Conservation (phyloP, 2,797 vertebrate species). For the Threskiornis aethiopicus region DNA sequence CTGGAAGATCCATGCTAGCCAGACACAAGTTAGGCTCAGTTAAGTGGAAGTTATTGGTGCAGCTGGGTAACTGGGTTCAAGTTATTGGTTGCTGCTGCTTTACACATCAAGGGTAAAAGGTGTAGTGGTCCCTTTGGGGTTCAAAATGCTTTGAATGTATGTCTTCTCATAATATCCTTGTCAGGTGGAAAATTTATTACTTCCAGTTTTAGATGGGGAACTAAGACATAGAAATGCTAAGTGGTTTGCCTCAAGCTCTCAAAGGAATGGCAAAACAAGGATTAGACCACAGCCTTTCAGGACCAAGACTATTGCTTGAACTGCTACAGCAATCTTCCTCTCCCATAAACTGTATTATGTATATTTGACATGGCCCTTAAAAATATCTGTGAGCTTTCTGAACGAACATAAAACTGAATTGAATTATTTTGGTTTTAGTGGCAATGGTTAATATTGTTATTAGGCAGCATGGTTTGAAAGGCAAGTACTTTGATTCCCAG, state of each 20-base stretch:
- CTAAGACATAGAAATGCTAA: neutral
- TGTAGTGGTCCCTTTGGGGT: neutral
- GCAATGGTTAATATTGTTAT: neutral
- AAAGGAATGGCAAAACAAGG: neutral
- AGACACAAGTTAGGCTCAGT: neutral
- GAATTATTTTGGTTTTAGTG: neutral
- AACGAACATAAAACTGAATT: neutral
- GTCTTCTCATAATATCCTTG: neutral
- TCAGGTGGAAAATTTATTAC: neutral
- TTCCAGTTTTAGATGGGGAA: neutral
- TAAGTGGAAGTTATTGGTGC: neutral
- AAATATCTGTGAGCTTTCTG: neutral
- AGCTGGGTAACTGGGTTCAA: neutral
- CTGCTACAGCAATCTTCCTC: neutral
- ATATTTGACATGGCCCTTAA: neutral
- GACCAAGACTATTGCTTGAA: neutral
- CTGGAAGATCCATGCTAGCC: neutral
- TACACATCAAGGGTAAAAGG: neutral
- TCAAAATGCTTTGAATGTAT: neutral
- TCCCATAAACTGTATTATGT: neutral
- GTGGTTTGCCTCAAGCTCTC: neutral
- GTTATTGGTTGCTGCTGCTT: neutral
- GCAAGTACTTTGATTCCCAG: neutral
- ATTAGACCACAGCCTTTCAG: neutral
- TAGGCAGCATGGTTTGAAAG: neutral